Conservation (phyloP, 2,113 vertebrate species). For the Myiagra hebetior region DNA sequence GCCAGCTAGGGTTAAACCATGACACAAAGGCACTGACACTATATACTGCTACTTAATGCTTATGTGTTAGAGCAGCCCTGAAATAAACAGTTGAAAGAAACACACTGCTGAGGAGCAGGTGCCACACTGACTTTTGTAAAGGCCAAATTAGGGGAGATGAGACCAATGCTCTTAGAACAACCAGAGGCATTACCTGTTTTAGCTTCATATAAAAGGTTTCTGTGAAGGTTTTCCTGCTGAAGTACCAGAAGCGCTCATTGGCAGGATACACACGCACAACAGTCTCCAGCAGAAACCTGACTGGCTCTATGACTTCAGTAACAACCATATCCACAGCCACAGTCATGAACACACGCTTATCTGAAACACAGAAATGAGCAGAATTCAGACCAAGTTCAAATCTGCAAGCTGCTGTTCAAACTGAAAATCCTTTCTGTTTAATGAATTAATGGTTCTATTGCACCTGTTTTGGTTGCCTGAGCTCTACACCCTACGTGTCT, state of each 20-base stretch:
- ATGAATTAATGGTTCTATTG: not conserved
- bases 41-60: not conserved
- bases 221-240: slow-evolving; percentile 93
- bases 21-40: not conserved
- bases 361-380: slow-evolving; percentile 57
- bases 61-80: not conserved
- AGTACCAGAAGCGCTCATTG: slow-evolving; percentile 98
- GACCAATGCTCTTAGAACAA: not conserved
- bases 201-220: slow-evolving; percentile 94
- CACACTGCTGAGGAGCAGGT: not conserved
- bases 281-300: slow-evolving; percentile 91
- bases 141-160: not conserved
- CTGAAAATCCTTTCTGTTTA: not conserved
- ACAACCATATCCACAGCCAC: slow-evolving; percentile 96
- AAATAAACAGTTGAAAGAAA: not conserved
- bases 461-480: not conserved
- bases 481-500: not conserved
- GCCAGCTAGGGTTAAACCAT: not conserved
- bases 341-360: slow-evolving; percentile 93
- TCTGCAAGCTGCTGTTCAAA: not conserved
- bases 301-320: slow-evolving; percentile 92
- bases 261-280: slow-evolving; percentile 90
- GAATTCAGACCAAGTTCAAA: not conserved
- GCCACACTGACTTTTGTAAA: not conserved
- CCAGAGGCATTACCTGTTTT: slow-evolving; percentile 81